phyloP scores from a whole-genome alignment of 1,140 invertebrate species.

The Caenorhabditis tropicalis region DNA sequence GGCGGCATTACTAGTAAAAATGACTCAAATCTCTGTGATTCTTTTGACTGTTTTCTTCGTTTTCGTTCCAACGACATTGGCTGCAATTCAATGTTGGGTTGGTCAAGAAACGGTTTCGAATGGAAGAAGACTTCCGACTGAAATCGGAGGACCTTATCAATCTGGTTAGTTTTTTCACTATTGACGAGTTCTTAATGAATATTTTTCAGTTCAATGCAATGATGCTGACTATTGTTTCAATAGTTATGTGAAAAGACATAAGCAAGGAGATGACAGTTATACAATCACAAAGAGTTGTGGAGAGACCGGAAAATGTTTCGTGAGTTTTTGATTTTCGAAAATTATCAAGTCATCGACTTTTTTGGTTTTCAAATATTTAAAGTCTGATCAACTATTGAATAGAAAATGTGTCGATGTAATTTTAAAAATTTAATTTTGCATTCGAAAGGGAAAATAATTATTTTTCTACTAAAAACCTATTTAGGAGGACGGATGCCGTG shows the following conservation, averaged over 20 bases:
- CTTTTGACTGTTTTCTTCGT: background rate
- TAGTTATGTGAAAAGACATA: constrained; percentile 48
- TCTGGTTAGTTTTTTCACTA: background rate
- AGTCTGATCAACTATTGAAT: too few relatives aligned
- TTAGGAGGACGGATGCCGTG: constrained; percentile 45
- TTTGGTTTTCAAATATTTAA: too few relatives aligned
- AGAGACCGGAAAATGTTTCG: constrained; percentile 50
- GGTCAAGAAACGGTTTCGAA: constrained; percentile 22
- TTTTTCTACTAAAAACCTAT: background rate
- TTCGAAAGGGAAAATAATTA: too few relatives aligned
- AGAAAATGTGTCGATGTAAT: too few relatives aligned
- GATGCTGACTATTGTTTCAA: constrained; percentile 48
- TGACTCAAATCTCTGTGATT: constrained; percentile 7
- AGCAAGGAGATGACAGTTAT: constrained; percentile 50
- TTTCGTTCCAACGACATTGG: background rate
- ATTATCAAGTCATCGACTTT: too few relatives aligned
- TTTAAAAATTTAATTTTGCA: too few relatives aligned
- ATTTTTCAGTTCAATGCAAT: constrained; percentile 44
- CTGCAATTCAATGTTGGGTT: constrained; percentile 37
- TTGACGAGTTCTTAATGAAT: too few relatives aligned
- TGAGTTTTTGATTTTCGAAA: background rate
- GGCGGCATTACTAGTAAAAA: background rate
- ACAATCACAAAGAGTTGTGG: constrained; percentile 50
- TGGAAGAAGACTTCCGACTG: constrained; percentile 8
- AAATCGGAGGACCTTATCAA: constrained; percentile 20